These are phyloP conservation scores for Macquaria ambigua DNA, from an alignment of 2,113 vertebrate species.

Conservation along the genomic window DNA sequence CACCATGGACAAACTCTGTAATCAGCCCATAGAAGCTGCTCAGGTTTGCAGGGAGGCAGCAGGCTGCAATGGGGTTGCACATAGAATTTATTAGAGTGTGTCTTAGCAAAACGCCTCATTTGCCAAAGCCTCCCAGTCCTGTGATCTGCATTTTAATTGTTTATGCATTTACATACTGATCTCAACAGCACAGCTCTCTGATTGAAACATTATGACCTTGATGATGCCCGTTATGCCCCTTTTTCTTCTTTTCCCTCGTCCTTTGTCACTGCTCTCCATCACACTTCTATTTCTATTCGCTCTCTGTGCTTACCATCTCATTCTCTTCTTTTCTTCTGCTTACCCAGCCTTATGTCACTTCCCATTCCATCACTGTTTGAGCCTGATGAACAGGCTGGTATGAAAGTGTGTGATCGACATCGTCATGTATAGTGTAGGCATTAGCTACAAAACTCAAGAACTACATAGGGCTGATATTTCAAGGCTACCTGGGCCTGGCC, in stretches of 20 bases:
- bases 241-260: background rate
- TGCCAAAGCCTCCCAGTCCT: conserved; percentile 60
- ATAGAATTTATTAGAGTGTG: conserved; percentile 68
- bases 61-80: conserved; percentile 56
- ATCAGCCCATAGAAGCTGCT: conserved; percentile 57
- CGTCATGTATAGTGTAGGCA: background rate
- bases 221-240: background rate
- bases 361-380: background rate
- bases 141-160: conserved; percentile 74
- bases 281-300: background rate
- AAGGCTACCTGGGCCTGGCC: background rate
- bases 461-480: background rate
- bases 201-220: conserved; percentile 61
- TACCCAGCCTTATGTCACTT: background rate
- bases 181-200: conserved; percentile 24
- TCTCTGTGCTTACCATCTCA: background rate
- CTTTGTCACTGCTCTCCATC: background rate
- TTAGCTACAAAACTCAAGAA: background rate
- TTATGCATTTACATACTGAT: conserved; percentile 59
- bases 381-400: background rate
- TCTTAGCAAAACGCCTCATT: conserved; percentile 62
- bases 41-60: conserved; percentile 38
- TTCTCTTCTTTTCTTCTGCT: conserved; percentile 1
- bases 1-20: conserved; percentile 64
- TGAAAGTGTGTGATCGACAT: background rate